These are phyloP conservation scores for Drosophila melanica DNA, from an alignment of 1,140 invertebrate species.

Conservation along the genomic window DNA sequence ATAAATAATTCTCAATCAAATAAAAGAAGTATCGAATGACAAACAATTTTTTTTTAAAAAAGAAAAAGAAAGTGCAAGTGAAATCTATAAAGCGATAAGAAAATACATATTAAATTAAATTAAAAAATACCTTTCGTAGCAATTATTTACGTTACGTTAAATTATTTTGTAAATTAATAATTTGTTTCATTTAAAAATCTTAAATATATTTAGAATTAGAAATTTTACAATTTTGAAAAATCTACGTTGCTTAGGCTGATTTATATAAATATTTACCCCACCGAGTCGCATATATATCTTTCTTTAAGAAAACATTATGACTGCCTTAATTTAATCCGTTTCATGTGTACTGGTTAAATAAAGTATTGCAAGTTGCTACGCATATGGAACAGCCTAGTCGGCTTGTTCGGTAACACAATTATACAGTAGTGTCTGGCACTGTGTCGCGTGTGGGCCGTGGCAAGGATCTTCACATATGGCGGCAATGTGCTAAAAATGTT, in stretches of 20 bases:
- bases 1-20: neutral
- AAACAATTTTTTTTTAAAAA: too few species aligned
- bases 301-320: neutral
- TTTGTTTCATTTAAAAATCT: too few species aligned
- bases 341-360: neutral
- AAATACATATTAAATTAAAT: too few species aligned
- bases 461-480: slow-evolving; percentile 37
- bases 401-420: slow-evolving; percentile 28
- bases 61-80: too few species aligned
- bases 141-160: too few species aligned
- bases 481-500: slow-evolving; percentile 29
- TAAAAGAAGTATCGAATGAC: neutral
- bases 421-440: slow-evolving; percentile 7
- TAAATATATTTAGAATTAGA: too few species aligned
- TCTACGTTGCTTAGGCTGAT: too few species aligned
- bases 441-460: slow-evolving; percentile 1
- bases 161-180: too few species aligned
- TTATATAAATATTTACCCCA: neutral
- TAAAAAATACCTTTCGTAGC: too few species aligned
- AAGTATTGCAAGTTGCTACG: neutral
- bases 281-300: neutral
- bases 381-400: slow-evolving; percentile 25
- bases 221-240: too few species aligned
- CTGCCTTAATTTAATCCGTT: neutral
- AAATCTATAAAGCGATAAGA: too few species aligned